Conservation (phyloP, 2,797 vertebrate genomes). For the Gallirallus australis region DNA sequence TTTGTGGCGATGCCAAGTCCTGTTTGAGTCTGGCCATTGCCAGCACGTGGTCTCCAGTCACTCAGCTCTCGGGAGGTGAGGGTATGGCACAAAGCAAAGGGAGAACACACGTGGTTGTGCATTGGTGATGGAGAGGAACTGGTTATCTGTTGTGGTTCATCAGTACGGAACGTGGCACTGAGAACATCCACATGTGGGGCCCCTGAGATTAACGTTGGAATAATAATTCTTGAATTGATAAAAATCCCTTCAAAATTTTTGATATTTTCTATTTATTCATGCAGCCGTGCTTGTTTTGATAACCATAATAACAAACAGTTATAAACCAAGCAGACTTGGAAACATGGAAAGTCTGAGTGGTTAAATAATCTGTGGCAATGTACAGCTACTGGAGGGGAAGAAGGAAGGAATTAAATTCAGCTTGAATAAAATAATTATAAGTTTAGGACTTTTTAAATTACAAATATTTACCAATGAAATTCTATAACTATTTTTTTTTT, state of each 20-base stretch:
- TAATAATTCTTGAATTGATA: background rate
- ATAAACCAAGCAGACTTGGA: background rate
- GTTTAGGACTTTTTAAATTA: slow-evolving; percentile 28
- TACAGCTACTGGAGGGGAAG: background rate
- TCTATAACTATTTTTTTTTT: slow-evolving; percentile 25
- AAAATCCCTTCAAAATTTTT: background rate
- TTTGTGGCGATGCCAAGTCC: background rate
- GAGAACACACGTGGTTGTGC: no score
- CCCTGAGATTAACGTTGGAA: fast-evolving
- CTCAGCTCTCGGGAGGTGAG: background rate
- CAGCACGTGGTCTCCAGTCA: background rate
- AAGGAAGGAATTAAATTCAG: background rate
- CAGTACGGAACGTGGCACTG: fast-evolving
- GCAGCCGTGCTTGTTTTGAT: background rate
- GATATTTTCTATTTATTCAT: background rate
- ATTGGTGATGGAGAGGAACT: background rate
- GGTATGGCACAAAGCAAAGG: background rate
- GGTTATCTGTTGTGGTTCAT: background rate
- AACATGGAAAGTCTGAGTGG: background rate
- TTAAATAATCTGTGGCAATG: slow-evolving; percentile 3
- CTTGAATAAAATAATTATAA: slow-evolving; percentile 47
- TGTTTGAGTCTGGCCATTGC: background rate
- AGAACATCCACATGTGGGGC: fast-evolving
- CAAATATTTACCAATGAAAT: slow-evolving; percentile 27
- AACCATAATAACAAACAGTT: background rate